Conservation (phyloP, 30 jellyfish, hydroid and myxozoan species). For the Aurelia coerulea region DNA sequence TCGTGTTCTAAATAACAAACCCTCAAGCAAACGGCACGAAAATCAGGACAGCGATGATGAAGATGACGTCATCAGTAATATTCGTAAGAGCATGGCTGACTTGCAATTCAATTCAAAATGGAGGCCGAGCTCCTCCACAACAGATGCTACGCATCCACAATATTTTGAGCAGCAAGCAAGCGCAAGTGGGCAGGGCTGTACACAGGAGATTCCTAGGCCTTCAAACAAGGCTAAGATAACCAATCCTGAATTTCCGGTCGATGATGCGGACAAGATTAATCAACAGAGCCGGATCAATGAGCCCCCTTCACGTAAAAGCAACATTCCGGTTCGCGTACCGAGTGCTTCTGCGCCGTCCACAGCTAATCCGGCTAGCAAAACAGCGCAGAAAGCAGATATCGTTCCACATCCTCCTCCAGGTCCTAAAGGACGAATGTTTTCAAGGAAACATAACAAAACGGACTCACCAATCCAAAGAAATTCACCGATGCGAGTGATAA, state of each 20-base stretch:
- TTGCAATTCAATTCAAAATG: constrained; percentile 57
- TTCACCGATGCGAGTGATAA: constrained; percentile 65
- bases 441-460: constrained; percentile 29
- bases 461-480: constrained; percentile 37
- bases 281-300: constrained; percentile 37
- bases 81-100: constrained; percentile 76
- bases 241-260: constrained; percentile 21
- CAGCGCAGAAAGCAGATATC: constrained; percentile 51
- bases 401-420: constrained; percentile 79
- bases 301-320: constrained; percentile 18
- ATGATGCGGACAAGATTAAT: constrained; percentile 32
- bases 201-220: constrained; percentile 41
- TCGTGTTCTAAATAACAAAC: not conserved
- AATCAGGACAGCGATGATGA: constrained; percentile 32
- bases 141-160: not conserved
- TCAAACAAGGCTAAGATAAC: constrained; percentile 21
- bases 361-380: not conserved
- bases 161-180: not conserved
- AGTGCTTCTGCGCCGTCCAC: not conserved
- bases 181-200: not conserved
- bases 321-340: constrained; percentile 53
- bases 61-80: constrained; percentile 57
- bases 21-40: not conserved
- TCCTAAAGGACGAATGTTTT: constrained; percentile 60
- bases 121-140: constrained; percentile 36